These are phyloP conservation scores for Limanda limanda DNA, from an alignment of 2,113 vertebrate species.

Conservation along the genomic window DNA sequence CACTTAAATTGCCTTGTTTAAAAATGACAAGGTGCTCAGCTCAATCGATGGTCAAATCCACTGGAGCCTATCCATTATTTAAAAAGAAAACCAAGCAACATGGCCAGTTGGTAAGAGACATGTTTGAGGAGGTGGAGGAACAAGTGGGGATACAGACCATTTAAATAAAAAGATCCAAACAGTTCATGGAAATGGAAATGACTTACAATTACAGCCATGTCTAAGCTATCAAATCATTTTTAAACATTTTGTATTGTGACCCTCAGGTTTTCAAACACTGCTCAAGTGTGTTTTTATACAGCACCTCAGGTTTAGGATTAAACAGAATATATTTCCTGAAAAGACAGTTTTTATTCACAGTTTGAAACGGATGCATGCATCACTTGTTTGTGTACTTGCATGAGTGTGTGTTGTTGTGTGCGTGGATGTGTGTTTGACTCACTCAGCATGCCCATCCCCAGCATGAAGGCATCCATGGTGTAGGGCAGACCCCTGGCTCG, in stretches of 20 bases:
- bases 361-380: neutral
- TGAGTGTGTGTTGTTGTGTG: conserved; percentile 5
- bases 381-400: neutral
- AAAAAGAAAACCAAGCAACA: conserved; percentile 25
- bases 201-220: no score
- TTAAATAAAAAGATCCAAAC: no score
- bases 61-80: neutral
- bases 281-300: no score
- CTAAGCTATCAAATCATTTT: no score
- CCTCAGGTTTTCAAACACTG: no score
- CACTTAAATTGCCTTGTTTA: neutral
- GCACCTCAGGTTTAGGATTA: no score
- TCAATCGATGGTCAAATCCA: neutral
- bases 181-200: no score
- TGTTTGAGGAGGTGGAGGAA: no score
- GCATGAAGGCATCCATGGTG: conserved; percentile 99
- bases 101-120: neutral
- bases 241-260: no score
- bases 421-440: conserved; percentile 76
- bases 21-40: neutral
- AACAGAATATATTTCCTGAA: no score
- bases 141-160: no score
- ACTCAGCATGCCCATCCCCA: conserved; percentile 99
- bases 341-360: neutral
- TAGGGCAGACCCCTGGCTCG: conserved; percentile 95